Percentiles rank a stretch among this genome's conserved stretches.
Evolutionary conservation across 2,797 vertebrate genomes (phyloP).

Genomic region (Bucorvus abyssinicus): DNA sequence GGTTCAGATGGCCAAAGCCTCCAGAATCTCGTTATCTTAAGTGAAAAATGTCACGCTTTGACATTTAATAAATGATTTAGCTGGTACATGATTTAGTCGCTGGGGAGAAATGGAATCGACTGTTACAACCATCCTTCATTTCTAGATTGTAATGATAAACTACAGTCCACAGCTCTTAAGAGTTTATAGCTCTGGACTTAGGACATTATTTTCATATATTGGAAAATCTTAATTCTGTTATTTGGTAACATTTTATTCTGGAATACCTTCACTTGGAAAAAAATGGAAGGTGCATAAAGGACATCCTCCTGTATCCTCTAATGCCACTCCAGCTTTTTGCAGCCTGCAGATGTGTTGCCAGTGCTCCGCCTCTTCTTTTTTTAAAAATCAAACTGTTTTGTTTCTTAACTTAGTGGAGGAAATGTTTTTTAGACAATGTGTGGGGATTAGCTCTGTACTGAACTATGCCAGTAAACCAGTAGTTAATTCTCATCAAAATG

Average conservation of each 20-base stretch:
- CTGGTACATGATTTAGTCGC: neutral
- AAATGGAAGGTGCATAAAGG: neutral
- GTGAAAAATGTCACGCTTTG: slow-evolving; percentile 38
- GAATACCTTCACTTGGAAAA: neutral
- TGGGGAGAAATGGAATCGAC: slow-evolving; percentile 13
- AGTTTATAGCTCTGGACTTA: neutral
- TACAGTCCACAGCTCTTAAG: neutral
- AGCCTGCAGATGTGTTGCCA: neutral
- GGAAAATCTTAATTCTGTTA: neutral
- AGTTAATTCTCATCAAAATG: slow-evolving; percentile 11
- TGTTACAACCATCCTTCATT: neutral
- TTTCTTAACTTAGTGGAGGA: neutral
- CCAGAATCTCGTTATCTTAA: slow-evolving; percentile 56
- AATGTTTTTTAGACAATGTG: neutral
- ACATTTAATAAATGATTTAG: slow-evolving; percentile 22
- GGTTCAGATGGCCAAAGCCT: slow-evolving; percentile 19
- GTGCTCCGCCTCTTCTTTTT: neutral
- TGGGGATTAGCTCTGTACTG: neutral
- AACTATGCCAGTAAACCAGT: slow-evolving; percentile 30
- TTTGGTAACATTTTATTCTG: neutral
- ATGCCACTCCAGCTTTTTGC: neutral
- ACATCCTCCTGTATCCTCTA: neutral
- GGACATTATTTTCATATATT: neutral
- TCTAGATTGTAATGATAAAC: slow-evolving; percentile 4
- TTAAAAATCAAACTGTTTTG: neutral